Base-by-base conservation (phyloP, 1,140 invertebrate species). In the Drosophila micromelanica region DNA sequence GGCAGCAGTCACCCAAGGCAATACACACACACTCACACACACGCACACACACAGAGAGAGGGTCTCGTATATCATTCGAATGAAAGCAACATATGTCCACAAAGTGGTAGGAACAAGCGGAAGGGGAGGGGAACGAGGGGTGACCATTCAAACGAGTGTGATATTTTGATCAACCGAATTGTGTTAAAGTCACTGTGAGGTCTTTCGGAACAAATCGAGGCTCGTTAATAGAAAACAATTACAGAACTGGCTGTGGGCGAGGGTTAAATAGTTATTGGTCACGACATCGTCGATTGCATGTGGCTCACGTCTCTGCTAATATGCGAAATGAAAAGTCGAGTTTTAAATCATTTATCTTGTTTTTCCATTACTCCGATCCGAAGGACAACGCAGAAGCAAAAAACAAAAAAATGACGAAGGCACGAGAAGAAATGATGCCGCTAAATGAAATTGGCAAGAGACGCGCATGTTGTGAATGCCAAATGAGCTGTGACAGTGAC, bases 281-380 rank as follows among this genome's bases (percentile, higher is more conserved):
- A 67, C 46, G 51, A 56, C 43, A 68, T 40, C 9, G 32, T 13
- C 8, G 7, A 43, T 56, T 8, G 67, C 69, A 62, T 73, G 64
- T 61, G 80, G 15, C 77, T 60, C 81, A 89, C 82, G 82, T 89
- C 63, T 35, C 69, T 62, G 84, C 82, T 89, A 89, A 87, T 87
- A 89, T 87, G 75, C 80, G 67, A 87, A 87, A 87, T 87, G 84
- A 87, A 87, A 87, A 89, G 84, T 84, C 73, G 82, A 87, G 76
- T 87, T 89, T 84, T 51, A 89, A 87, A 87, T 87, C 84, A 87
- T 87, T 87, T 89, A 80, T 87, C 84, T 87, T 87, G 84, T 89
- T 87, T 87, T 87, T 68, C 78, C 72, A 73, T 73, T 69, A 69
- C 71, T 62, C 65, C 7, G 13, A 46, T 45, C 56, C 17, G 30